A percentile compares a stretch with the other conserved stretches of the same genome.
Conservation (phyloP, 2,888 invertebrate species). For the Tricholauxania praeusta region DNA sequence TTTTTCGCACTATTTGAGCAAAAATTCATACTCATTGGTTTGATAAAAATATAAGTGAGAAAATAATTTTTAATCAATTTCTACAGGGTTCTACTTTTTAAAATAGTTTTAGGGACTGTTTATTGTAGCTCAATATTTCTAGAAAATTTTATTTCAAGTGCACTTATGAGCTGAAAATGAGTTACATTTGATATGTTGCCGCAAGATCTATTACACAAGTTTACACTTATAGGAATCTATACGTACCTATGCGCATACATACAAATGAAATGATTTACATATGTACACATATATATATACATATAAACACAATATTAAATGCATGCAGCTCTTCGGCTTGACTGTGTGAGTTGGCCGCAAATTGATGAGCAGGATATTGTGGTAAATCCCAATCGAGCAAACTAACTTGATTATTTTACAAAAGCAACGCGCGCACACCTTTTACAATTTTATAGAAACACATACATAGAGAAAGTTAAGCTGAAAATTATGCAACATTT, state of each 20-base stretch:
- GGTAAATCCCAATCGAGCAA: slow-evolving; percentile 65
- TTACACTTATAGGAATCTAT: slow-evolving; percentile 50
- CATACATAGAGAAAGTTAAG: background rate
- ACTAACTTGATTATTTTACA: slow-evolving; percentile 66
- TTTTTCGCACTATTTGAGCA: too few relatives aligned
- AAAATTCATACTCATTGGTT: too few relatives aligned
- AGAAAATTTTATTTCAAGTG: too few relatives aligned
- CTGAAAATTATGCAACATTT: slow-evolving; percentile 52
- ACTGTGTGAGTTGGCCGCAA: slow-evolving; percentile 51
- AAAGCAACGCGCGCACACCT: background rate
- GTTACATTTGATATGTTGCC: slow-evolving; percentile 43
- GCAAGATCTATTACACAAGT: slow-evolving; percentile 63
- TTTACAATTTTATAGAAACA: background rate
- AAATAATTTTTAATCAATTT: too few relatives aligned
- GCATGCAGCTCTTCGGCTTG: background rate
- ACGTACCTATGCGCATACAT: slow-evolving; percentile 33
- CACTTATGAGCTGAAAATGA: slow-evolving; percentile 15
- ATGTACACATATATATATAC: background rate
- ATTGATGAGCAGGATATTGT: slow-evolving; percentile 61
- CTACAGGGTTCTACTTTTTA: too few relatives aligned
- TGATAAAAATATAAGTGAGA: too few relatives aligned
- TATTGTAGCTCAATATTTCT: too few relatives aligned
- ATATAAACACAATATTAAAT: background rate
- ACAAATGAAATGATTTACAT: background rate
- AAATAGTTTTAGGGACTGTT: too few relatives aligned